Evolutionary conservation across 2,888 invertebrate species (phyloP).

Genomic region (Drosophila ustulata): DNA sequence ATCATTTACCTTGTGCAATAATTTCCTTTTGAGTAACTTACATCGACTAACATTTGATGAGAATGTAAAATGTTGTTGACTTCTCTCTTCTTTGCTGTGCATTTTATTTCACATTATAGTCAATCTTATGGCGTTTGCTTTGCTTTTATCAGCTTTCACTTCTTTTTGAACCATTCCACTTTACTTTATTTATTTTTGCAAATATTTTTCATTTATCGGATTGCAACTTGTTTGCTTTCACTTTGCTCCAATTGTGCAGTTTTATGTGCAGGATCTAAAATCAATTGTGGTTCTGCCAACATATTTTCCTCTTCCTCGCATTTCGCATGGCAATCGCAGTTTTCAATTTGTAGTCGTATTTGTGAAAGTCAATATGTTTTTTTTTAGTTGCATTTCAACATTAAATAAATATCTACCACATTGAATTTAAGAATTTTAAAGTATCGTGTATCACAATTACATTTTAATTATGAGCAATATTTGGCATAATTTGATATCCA

Average conservation of each 20-base stretch:
- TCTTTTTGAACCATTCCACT: slow-evolving; percentile 11
- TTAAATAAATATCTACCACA: background rate
- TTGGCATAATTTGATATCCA: background rate
- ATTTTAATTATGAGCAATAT: background rate
- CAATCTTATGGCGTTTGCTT: background rate
- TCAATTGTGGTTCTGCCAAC: slow-evolving; percentile 37
- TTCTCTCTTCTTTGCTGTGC: background rate
- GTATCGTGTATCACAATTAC: background rate
- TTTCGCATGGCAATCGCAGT: slow-evolving; percentile 6
- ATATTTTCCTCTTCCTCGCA: slow-evolving; percentile 10
- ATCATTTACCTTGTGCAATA: too few species aligned
- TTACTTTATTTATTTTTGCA: slow-evolving; percentile 28
- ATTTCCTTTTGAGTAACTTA: too few species aligned
- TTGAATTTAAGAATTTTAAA: background rate
- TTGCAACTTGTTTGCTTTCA: slow-evolving; percentile 43
- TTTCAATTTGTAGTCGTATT: slow-evolving; percentile 16
- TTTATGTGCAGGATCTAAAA: slow-evolving; percentile 39
- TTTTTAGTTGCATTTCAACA: background rate
- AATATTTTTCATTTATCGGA: slow-evolving; percentile 38
- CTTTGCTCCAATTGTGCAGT: slow-evolving; percentile 32
- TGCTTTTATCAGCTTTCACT: slow-evolving; percentile 1
- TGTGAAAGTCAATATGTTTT: slow-evolving; percentile 1
- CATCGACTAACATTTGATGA: background rate
- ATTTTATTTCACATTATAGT: slow-evolving; percentile 1
- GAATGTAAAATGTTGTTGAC: background rate